Base-by-base conservation (phyloP, 1,140 invertebrate genomes). In the Mamestra configurata region DNA sequence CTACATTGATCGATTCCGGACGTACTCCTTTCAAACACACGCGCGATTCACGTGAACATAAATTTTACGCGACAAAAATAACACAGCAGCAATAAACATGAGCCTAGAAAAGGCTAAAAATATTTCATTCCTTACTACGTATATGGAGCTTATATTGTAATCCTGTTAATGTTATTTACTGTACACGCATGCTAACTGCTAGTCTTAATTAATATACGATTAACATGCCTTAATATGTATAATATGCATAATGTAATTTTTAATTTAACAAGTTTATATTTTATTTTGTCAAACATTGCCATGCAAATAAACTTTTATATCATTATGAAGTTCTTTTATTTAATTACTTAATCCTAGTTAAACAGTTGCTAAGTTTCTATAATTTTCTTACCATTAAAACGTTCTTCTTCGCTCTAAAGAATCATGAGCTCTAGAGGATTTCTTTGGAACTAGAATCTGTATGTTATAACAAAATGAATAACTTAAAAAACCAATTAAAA, bases 11-110 rank as follows among this genome's bases (percentile, higher is more conserved):
- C 10, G 97, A 98, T 85, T 95, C 96, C 0, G 96, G 97, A 55
- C 96, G 96, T 78, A 96, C 97, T 57, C 97, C 97, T 20, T 98
- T 97, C 90, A 97, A 97, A 89, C 97, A 98, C 85, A 97, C 97
- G 1, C 96, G 97, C 79, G 97, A 98, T 89, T 97, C 97, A 0
- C 97, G 96, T 59, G 97, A 97, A 87, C 98, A 98, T 88, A 98
- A 98, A 89, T 98, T 98, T 89, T 98, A 98, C 87, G 96, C 97
- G 89, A 96, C 97, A 57, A 95, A 95, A 93, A 89, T 92, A 81
- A 92, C 89, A 49, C 87, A 76, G 37, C 55, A 92, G 57, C 84
- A 89, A 72, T 86, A 86, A 84, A 24, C 31, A 6, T 72, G 31
- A 57, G 53, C 64, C 73, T 10, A 59, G 43, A 77, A 61, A 40